These are phyloP conservation scores for Microtus ochrogaster DNA, from an alignment of 2,113 vertebrate genomes.

Conservation along the genomic window DNA sequence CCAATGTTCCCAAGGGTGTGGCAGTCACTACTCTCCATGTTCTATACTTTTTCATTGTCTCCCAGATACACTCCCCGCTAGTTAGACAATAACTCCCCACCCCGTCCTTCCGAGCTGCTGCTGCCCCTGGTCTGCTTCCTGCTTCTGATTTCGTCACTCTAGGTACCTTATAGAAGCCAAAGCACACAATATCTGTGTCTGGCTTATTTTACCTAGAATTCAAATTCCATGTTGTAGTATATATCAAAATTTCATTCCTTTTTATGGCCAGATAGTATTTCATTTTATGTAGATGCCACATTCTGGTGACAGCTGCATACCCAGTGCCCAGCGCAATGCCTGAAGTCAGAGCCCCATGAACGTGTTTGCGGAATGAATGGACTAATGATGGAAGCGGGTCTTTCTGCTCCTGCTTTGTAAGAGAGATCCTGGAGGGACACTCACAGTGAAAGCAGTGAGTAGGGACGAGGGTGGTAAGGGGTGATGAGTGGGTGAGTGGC, in stretches of 20 bases:
- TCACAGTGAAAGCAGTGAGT: neutral
- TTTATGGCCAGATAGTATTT: neutral
- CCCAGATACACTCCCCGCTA: neutral
- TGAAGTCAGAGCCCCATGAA: neutral
- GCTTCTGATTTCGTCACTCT: neutral
- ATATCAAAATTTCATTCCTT: neutral
- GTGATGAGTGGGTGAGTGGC: neutral
- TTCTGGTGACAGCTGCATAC: neutral
- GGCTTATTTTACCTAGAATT: constrained; percentile 16
- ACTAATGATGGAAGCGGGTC: neutral
- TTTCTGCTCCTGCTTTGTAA: neutral
- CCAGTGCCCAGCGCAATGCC: neutral
- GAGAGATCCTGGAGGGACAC: neutral
- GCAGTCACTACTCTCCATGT: neutral
- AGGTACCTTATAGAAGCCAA: neutral
- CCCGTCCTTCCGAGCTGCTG: neutral
- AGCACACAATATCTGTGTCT: neutral
- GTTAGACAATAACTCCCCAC: neutral
- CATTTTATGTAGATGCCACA: neutral
- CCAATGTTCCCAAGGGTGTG: neutral
- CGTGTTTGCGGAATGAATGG: neutral
- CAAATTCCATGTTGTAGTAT: neutral
- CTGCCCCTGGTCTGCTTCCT: neutral
- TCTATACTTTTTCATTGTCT: neutral
- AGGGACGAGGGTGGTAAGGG: neutral